Percentiles rank a stretch among this genome's conserved stretches.
Conservation (phyloP, 1,140 invertebrate species). For the Ctenoplectra terminalis region DNA sequence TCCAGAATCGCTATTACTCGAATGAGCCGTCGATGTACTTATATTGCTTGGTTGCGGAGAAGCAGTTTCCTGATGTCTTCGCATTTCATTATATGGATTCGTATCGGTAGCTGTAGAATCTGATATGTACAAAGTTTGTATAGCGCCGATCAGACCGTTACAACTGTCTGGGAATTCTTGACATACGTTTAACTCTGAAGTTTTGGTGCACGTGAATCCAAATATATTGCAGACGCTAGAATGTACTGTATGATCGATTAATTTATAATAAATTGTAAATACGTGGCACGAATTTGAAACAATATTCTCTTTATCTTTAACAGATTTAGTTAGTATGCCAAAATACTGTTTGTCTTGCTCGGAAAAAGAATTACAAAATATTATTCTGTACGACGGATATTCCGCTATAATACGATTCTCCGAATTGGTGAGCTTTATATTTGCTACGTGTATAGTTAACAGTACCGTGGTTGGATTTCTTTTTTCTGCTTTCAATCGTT, state of each 20-base stretch:
- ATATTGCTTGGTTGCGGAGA: slow-evolving; percentile 92
- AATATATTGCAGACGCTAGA: slow-evolving; percentile 78
- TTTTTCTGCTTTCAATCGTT: slow-evolving; percentile 94
- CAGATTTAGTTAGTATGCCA: slow-evolving; percentile 93
- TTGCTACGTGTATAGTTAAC: slow-evolving; percentile 91
- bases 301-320: slow-evolving; percentile 82
- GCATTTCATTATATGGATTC: slow-evolving; percentile 74
- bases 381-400: slow-evolving; percentile 93
- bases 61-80: slow-evolving; percentile 84
- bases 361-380: slow-evolving; percentile 94
- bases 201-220: slow-evolving; percentile 80
- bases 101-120: slow-evolving; percentile 72
- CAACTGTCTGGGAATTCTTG: slow-evolving; percentile 95
- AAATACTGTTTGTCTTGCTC: slow-evolving; percentile 96
- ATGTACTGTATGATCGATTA: slow-evolving; percentile 92
- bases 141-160: slow-evolving; percentile 91
- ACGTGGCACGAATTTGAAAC: slow-evolving; percentile 97
- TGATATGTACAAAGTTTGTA: slow-evolving; percentile 83
- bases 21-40: slow-evolving; percentile 92
- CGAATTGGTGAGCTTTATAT: slow-evolving; percentile 89
- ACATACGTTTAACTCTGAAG: slow-evolving; percentile 85
- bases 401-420: slow-evolving; percentile 88
- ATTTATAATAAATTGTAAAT: slow-evolving; percentile 94
- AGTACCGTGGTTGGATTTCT: slow-evolving; percentile 93
- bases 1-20: slow-evolving; percentile 97